Base-by-base conservation (phyloP, 2,888 invertebrate species). In the Psylliodes chrysocephalus region DNA sequence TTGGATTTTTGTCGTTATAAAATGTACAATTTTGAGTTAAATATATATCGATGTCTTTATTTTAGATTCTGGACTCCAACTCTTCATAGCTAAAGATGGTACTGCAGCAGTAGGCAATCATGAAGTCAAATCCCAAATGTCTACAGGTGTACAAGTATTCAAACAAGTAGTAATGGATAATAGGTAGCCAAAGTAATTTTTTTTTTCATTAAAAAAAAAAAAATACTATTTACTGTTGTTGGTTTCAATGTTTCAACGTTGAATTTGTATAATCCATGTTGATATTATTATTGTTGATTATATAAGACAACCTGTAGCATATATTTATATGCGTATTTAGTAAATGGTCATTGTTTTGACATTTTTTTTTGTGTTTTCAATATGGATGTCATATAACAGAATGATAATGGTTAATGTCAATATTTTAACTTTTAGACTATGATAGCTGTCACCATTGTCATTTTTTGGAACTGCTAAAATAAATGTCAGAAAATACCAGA, bases 1-100 rank as follows among this genome's bases (percentile, higher is more conserved):
- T n/a, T n/a, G n/a, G n/a, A n/a, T n/a, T n/a, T n/a, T n/a, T n/a
- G n/a, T n/a, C n/a, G n/a, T n/a, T n/a, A n/a, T n/a, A n/a, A n/a
- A 25, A 25, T 7, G 25, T 7, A 25, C 25, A 25, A 25, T 25
- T 3, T 25, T 25, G 3, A 25, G 7, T 25, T 25, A 5, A 25
- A 25, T n/a, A 25, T 25, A 5, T 25, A 25, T 5, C 3, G 7
- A 25, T 25, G n/a, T 70, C 74, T 59, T 69, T 55, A 61, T 83
- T 85, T 18, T 82, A 95, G 95, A 91, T 75, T 91, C 94, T 51
- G 96, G 96, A 2, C 88, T 96, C 74, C 94, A 95, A 84, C 85
- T 96, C 78, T 95, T 92, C 82, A 94, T 96, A 73, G 90, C 91
- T 61, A 92, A 93, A 82, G 95, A 95, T 84, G 95, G 95, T 65